A percentile compares a stretch with the other conserved stretches of the same genome.
These are phyloP conservation scores for Pyxicephalus adspersus DNA, from an alignment of 2,113 vertebrate species.

Conservation along the genomic window DNA sequence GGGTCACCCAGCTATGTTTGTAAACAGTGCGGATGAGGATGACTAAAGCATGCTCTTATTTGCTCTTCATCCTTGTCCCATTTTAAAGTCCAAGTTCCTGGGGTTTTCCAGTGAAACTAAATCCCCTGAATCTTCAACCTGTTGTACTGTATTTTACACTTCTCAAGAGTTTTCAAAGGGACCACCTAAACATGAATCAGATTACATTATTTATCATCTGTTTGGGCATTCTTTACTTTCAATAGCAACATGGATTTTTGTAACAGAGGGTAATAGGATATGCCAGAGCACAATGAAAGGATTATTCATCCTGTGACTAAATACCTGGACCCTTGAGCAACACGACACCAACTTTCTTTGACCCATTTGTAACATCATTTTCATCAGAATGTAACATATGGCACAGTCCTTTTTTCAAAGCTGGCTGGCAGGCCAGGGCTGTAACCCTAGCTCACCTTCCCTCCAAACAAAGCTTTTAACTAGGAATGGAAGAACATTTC, in stretches of 20 bases:
- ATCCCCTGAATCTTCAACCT: neutral
- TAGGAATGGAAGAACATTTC: constrained; percentile 5
- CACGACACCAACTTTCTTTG: constrained; percentile 3
- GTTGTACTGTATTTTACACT: neutral
- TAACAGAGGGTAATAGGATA: constrained; percentile 27
- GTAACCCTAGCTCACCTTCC: constrained; percentile 25
- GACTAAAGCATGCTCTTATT: neutral
- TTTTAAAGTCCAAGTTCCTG: neutral
- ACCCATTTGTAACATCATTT: constrained; percentile 8
- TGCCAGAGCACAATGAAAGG: constrained; percentile 11
- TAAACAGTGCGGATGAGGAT: neutral
- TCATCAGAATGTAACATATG: constrained; percentile 27
- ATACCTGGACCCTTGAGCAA: constrained; percentile 13
- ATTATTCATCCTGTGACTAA: constrained; percentile 23
- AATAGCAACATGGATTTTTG: constrained; percentile 16
- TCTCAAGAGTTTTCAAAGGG: constrained; percentile 6
- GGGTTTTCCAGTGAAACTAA: constrained; percentile 14
- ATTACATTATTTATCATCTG: constrained; percentile 10
- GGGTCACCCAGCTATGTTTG: neutral
- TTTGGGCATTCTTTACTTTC: constrained; percentile 15
- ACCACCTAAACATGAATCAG: constrained; percentile 7
- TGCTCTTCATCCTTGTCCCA: neutral
- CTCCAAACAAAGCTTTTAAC: neutral
- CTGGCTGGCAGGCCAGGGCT: constrained; percentile 1
- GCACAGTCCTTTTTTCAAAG: constrained; percentile 4